phyloP scores from a whole-genome alignment of 2,797 vertebrate genomes.

The Garrulus glandarius region DNA sequence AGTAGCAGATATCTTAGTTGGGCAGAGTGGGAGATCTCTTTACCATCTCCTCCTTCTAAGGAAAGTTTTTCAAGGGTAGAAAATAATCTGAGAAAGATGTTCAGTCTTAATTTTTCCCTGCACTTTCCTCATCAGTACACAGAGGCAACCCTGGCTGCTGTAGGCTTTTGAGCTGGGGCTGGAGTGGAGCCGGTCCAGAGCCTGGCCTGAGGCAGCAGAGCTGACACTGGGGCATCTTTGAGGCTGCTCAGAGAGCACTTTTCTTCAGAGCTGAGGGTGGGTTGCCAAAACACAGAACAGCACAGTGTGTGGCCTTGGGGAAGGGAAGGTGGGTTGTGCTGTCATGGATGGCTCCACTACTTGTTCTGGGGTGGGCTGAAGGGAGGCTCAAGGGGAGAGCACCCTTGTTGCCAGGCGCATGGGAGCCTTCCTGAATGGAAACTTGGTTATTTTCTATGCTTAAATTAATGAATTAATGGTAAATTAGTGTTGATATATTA shows the following conservation, averaged over 20 bases:
- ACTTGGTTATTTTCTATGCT: neutral
- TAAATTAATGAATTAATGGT: neutral
- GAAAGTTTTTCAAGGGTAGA: neutral
- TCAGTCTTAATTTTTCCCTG: neutral
- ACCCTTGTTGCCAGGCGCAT: neutral
- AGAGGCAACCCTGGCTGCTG: neutral
- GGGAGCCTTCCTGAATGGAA: neutral
- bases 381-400: neutral
- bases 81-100: neutral
- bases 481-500: neutral
- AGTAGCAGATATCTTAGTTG: neutral
- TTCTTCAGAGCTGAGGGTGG: neutral
- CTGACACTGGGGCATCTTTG: neutral
- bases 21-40: neutral
- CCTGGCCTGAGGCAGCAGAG: neutral
- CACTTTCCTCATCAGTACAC: fast-evolving
- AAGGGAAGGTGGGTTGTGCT: neutral
- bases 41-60: neutral
- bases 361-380: neutral
- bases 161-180: neutral
- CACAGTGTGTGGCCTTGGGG: fast-evolving
- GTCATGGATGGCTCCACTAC: fast-evolving
- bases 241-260: neutral
- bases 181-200: neutral
- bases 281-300: neutral